Conservation (phyloP, 2,113 vertebrate genomes). For the Actenoides hombroni region DNA sequence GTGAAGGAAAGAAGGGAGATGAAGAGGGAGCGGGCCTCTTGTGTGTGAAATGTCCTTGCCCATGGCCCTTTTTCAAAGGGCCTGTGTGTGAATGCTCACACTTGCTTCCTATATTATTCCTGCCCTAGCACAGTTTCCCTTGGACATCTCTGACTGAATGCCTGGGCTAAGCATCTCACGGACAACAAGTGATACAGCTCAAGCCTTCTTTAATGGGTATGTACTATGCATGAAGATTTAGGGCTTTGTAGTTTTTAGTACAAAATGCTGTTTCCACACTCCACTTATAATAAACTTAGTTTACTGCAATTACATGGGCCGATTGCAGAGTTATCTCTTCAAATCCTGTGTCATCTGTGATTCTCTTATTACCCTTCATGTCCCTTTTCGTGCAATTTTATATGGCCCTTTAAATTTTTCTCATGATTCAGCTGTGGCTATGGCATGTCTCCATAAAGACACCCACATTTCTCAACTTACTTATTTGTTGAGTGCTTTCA, state of each 20-base stretch:
- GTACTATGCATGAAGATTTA: background rate
- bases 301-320: background rate
- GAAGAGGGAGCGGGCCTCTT: fast-evolving
- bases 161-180: background rate
- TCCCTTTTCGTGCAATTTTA: background rate
- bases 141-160: background rate
- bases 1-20: background rate
- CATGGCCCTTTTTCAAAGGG: fast-evolving
- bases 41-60: fast-evolving
- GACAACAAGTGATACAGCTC: background rate
- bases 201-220: background rate
- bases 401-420: background rate
- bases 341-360: background rate
- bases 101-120: background rate
- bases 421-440: conserved; percentile 32
- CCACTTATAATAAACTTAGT: background rate
- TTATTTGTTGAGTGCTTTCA: conserved; percentile 11
- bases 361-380: background rate
- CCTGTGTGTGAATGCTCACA: background rate
- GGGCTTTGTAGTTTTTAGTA: background rate
- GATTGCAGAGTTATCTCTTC: background rate
- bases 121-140: background rate
- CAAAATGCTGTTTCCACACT: background rate
- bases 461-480: conserved; percentile 35
- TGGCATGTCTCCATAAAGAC: conserved; percentile 3